Evolutionary conservation across 2,113 vertebrate genomes (phyloP).

Genomic region (Eublepharis macularius): DNA sequence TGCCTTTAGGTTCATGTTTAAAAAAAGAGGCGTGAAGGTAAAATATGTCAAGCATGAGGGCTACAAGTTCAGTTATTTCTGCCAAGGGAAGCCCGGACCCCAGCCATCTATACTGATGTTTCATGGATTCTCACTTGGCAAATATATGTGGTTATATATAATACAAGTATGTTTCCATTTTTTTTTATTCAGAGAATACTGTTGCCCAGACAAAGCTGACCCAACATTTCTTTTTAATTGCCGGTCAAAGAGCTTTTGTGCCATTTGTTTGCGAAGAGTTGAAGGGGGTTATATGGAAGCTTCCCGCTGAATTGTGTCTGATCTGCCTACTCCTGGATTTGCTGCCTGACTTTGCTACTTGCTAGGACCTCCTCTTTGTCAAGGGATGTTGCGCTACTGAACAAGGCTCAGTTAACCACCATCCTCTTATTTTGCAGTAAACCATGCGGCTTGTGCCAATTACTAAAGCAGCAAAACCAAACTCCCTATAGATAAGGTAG

Average conservation of each 20-base stretch:
- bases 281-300: too few species aligned
- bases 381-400: background rate
- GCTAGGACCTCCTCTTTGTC: background rate
- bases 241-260: too few species aligned
- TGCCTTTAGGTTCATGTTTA: background rate
- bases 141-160: conserved; percentile 13
- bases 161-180: conserved; percentile 6
- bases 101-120: conserved; percentile 15
- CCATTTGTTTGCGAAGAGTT: too few species aligned
- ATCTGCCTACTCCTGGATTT: background rate
- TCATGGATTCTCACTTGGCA: conserved; percentile 21
- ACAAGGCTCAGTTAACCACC: background rate
- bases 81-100: background rate
- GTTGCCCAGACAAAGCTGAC: background rate
- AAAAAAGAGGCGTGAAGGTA: background rate
- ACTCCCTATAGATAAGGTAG: too few species aligned
- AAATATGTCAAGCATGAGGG: background rate
- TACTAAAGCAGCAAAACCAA: too few species aligned
- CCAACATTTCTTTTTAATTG: too few species aligned
- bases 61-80: conserved; percentile 10
- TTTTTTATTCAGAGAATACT: background rate
- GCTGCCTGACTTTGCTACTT: background rate
- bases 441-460: too few species aligned
- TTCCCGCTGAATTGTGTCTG: background rate
- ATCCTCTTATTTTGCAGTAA: too few species aligned